Percentiles rank a stretch among this genome's conserved stretches.
Evolutionary conservation across 2,888 invertebrate species (phyloP).

Genomic region (Euzophera pinguis): DNA sequence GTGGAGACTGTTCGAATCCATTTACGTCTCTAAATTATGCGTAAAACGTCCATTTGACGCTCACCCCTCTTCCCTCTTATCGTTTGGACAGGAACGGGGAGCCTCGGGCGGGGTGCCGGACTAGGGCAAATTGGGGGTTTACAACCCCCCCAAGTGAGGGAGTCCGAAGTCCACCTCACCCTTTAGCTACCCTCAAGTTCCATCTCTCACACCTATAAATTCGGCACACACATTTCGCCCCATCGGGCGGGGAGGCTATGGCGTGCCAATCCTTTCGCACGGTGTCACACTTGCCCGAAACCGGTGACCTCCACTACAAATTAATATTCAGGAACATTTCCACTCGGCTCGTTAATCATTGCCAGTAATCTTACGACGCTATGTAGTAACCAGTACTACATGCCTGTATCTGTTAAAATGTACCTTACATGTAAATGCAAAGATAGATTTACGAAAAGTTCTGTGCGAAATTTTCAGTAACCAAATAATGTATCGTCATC

Average conservation of each 20-base stretch:
- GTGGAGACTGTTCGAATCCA: slow-evolving; percentile 78
- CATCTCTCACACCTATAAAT: slow-evolving; percentile 80
- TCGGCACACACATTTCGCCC: slow-evolving; percentile 78
- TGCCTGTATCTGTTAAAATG: no score
- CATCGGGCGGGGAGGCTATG: slow-evolving; percentile 62
- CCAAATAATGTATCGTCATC: no score
- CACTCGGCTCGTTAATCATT: slow-evolving; percentile 75
- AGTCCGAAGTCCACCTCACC: slow-evolving; percentile 79
- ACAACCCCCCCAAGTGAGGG: slow-evolving; percentile 64
- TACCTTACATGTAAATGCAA: no score
- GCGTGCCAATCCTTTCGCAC: slow-evolving; percentile 74
- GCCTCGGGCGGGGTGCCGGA: slow-evolving; percentile 77
- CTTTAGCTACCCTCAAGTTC: slow-evolving; percentile 79
- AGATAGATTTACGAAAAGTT: no score
- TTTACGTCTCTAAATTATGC: slow-evolving; percentile 81
- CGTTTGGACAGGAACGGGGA: slow-evolving; percentile 77
- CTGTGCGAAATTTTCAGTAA: no score
- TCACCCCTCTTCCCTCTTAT: slow-evolving; percentile 78
- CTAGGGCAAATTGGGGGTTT: slow-evolving; percentile 77
- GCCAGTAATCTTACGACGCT: slow-evolving; percentile 44
- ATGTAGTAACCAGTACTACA: slow-evolving; percentile 13
- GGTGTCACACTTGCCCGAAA: slow-evolving; percentile 74
- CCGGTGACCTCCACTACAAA: slow-evolving; percentile 76
- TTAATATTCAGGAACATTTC: slow-evolving; percentile 79
- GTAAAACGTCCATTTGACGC: slow-evolving; percentile 81